Conservation (phyloP, 2,888 invertebrate genomes). For the Trissolcus japonicus region DNA sequence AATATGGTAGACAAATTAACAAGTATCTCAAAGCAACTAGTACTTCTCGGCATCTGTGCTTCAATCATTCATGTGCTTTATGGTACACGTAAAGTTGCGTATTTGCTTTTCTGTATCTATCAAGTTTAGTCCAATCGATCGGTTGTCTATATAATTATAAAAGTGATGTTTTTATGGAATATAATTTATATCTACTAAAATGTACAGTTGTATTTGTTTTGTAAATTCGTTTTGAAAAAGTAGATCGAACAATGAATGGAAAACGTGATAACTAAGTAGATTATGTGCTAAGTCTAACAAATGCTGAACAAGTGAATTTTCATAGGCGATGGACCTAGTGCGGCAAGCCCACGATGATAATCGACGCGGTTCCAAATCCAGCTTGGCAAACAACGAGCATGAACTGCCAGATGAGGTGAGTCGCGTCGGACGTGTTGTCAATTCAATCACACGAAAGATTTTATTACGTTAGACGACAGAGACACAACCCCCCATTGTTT, state of each 20-base stretch:
- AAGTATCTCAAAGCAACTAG: neutral
- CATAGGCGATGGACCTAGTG: slow-evolving; percentile 91
- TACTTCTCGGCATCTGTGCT: too few species aligned
- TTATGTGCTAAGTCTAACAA: neutral
- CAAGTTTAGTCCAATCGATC: neutral
- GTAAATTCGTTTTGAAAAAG: neutral
- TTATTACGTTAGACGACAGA: slow-evolving; percentile 51
- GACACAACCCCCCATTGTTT: neutral
- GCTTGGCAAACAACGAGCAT: slow-evolving; percentile 81
- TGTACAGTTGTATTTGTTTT: neutral
- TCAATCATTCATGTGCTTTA: slow-evolving; percentile 6
- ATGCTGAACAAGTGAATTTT: slow-evolving; percentile 39
- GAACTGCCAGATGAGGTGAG: slow-evolving; percentile 89
- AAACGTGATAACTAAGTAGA: slow-evolving; percentile 1
- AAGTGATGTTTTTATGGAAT: neutral
- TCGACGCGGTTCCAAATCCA: slow-evolving; percentile 84
- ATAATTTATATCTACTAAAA: neutral
- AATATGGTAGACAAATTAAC: slow-evolving; percentile 17
- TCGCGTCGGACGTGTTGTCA: slow-evolving; percentile 67
- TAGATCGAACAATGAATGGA: neutral
- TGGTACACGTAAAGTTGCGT: slow-evolving; percentile 2
- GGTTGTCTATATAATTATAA: neutral
- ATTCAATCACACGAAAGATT: slow-evolving; percentile 53
- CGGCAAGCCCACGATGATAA: slow-evolving; percentile 89
- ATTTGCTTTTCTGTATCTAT: neutral